Base-by-base conservation (phyloP, 2,113 vertebrate genomes). In the Eulemur rufifrons region DNA sequence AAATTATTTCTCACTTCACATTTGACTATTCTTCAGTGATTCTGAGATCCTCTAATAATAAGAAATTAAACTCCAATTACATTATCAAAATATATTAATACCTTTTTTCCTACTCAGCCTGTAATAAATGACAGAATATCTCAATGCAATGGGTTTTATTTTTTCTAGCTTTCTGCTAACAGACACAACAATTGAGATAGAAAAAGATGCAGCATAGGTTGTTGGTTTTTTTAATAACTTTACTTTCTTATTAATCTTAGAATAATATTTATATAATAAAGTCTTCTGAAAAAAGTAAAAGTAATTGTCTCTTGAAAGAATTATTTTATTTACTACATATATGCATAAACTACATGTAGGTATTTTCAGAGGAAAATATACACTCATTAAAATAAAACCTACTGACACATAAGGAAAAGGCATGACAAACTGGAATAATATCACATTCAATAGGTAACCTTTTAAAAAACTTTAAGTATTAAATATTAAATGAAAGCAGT, bases 1-100 rank as follows among this genome's bases (percentile, higher is more conserved):
- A 85, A 81, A 66, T 68, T 37, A 83, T 34, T 90, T 91, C 83
- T 94, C 63, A 82, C 29, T 80, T 83, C 69, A 92, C 21, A 86
- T 32, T 85, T 87, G 61, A 88, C 12, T 50, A 66, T n/a, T 68
- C 84, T 82, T 88, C 2, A 91, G 39, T 21, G 80, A 84, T 66
- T 92, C 27, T 84, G 74, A 84, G 23, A 69, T 4, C 21, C 15
- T 27, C 39, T 42, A 42, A 68, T 92, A 86, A 77, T 86, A 45
- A 91, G 56, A 80, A 94, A 81, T 81, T 86, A 90, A 86, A 45
- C 4, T 0, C 42, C 37, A 94, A 52, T 66, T 81, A 76, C 6
- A 85, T 84, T 21, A 85, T 77, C 27, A 77, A 95, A 86, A 85
- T 81, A 63, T 73, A 52, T 25, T 17, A 54, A 54, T 54, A 18